Evolutionary conservation across 2,797 vertebrate species (phyloP), one percentile per base, ranked within the genome.

Genomic region (Brotula barbata): DNA sequence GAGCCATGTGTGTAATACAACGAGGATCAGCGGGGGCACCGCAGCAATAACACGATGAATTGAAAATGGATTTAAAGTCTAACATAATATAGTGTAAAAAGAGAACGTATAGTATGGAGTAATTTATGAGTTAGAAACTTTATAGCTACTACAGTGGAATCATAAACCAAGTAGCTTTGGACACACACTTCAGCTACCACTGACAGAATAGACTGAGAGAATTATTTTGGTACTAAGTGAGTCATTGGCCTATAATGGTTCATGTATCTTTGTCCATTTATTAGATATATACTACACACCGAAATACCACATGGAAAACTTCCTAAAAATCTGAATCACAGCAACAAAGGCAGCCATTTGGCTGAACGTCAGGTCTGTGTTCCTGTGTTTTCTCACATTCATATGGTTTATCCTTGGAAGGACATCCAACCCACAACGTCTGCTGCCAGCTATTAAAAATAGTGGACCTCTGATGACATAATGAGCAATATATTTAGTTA

Each of bases 391-490:
- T 47, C 2, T 15, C 36, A 15, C 5, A 44, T 19, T 20, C 17
- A 46, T 46, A 56, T 64, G 37, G 15, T 54, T 55, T 20, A 54
- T 33, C 55, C 28, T 56, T 50, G 25, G 39, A 43, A 8, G 61
- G 23, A 58, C 47, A 10, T 44, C 34, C 22, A 40, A 20, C 44
- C 25, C 41, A 42, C 33, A 15, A 17, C 45, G 54, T 49, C 47
- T 47, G 9, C 47, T 48, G 31, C 46, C 51, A 63, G 36, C 46
- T 54, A 57, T 66, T 81, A 48, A 70, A 63, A 42, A 63, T 39
- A 3, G 13, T 42, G 48, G 42, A 53, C 64, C 44, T 73, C 59
- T 66, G 54, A 62, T 43, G 39, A 62, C 44, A 62, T 33, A 11
- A 43, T 37, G 46, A 63, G 49, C 36, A 34, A 71, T 60, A 23